Conservation (phyloP, 92 coral and sea anemone species). For the Micromussa lordhowensis region DNA sequence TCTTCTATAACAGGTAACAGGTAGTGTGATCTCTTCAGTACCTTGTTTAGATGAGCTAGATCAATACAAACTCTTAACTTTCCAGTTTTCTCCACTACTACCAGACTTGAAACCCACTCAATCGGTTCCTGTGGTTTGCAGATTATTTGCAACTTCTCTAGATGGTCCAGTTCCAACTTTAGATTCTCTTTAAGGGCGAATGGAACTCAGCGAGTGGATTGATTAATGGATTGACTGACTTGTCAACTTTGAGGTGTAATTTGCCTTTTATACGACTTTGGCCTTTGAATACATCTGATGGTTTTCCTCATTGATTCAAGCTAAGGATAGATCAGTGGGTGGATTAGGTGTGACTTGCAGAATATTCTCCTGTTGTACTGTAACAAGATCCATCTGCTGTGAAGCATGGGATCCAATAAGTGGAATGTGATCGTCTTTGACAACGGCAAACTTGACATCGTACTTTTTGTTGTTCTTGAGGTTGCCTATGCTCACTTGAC, state of each 20-base stretch:
- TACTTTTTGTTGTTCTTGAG: constrained; percentile 58
- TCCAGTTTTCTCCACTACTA: constrained; percentile 24
- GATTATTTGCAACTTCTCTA: constrained; percentile 17
- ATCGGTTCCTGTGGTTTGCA: constrained; percentile 13
- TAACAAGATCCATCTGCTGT: constrained; percentile 48
- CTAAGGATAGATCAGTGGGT: neutral
- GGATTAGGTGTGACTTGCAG: neutral
- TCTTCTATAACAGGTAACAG: constrained; percentile 40
- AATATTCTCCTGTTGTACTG: constrained; percentile 43
- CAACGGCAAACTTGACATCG: constrained; percentile 53
- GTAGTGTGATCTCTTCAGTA: constrained; percentile 46
- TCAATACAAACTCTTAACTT: constrained; percentile 43
- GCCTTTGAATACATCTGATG: constrained; percentile 5
- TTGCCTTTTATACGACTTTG: constrained; percentile 6
- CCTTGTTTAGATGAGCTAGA: constrained; percentile 20
- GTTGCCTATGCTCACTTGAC: constrained; percentile 52
- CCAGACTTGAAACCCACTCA: constrained; percentile 30
- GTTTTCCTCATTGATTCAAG: neutral
- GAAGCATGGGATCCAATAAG: constrained; percentile 51
- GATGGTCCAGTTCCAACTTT: constrained; percentile 20
- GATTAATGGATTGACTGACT: constrained; percentile 20
- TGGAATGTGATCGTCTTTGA: constrained; percentile 50
- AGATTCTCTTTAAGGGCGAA: constrained; percentile 22
- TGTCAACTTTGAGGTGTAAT: constrained; percentile 22
- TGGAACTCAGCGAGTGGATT: constrained; percentile 14